Evolutionary conservation across 2,888 invertebrate genomes (phyloP), one percentile per base, ranked within the genome.

Genomic region (Agapostemon virescens): DNA sequence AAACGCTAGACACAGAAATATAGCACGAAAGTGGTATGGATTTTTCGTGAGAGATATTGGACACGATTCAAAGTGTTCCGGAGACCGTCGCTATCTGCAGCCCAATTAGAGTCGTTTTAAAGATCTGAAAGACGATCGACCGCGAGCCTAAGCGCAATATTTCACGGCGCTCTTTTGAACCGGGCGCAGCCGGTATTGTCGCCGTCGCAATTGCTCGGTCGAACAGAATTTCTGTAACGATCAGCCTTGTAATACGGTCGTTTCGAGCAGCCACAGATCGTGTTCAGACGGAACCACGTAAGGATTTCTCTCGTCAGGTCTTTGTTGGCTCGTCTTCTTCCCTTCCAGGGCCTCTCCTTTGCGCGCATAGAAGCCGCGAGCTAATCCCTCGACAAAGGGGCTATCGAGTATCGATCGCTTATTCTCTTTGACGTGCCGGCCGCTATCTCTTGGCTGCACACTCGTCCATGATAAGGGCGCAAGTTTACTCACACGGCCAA

Each of bases 361-460:
- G 58, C 45, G 67, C 75, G 64, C 72, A 69, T 82, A 79, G 85
- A 84, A 85, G 85, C 86, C 84, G 84, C 88, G 84, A 85, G 88
- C 86, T 89, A 90, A 90, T 88, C 90, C 85, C 84, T 83, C 87
- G 87, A 91, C 90, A 90, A 91, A 91, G 90, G 88, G 89, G 85
- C 89, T 87, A 91, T 91, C 89, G 90, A 87, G 86, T 91, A 92
- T 92, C 91, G 92, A 92, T 91, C 89, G 89, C 87, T 88, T 88
- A 90, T 90, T 90, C 91, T 88, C 89, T 88, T 90, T 88, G 90
- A 89, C 88, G 87, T 87, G 87, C 78, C 77, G 74, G 83, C 82
- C 84, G 86, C 88, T 89, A 90, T 90, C 90, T 89, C 89, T 80
- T 80, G 81, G 86, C 84, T 86, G 89, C 90, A 88, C 85, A 87